phyloP scores from a whole-genome alignment of 2,888 invertebrate species.

The Antitype chi region DNA sequence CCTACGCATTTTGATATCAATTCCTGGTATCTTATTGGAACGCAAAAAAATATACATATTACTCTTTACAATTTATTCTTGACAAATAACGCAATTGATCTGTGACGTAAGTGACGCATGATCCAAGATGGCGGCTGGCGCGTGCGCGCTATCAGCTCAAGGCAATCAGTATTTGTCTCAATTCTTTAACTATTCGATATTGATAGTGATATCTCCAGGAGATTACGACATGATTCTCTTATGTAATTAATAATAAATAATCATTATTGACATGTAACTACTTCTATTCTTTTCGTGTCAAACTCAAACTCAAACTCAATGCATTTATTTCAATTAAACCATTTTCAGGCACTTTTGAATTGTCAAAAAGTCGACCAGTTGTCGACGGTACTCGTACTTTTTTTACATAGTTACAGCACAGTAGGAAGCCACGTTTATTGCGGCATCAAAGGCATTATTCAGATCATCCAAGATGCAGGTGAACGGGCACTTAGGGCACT shows the following conservation, averaged over 20 bases:
- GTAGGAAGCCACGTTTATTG: too few relatives aligned
- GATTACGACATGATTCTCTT: constrained; percentile 33
- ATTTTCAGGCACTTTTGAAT: too few relatives aligned
- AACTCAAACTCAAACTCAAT: too few relatives aligned
- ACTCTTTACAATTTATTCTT: constrained; percentile 23
- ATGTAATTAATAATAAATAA: too few relatives aligned
- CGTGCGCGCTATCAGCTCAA: constrained; percentile 59
- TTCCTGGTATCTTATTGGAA: constrained; percentile 29
- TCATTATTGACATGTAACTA: not conserved
- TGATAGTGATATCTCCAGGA: constrained; percentile 15
- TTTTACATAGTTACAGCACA: too few relatives aligned
- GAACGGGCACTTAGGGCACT: too few relatives aligned
- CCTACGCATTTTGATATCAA: constrained; percentile 16
- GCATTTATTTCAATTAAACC: too few relatives aligned
- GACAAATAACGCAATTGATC: constrained; percentile 46
- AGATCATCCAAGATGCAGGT: too few relatives aligned
- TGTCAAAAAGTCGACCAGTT: too few relatives aligned
- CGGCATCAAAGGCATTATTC: too few relatives aligned
- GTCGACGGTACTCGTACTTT: too few relatives aligned
- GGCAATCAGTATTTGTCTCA: constrained; percentile 49
- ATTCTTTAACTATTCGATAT: constrained; percentile 24
- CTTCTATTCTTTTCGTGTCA: too few relatives aligned
- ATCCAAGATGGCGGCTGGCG: constrained; percentile 46
- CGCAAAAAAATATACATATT: constrained; percentile 37
- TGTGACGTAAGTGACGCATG: constrained; percentile 42